Evolutionary conservation across 2,113 vertebrate species (phyloP).

Genomic region (Archocentrus centrarchus): DNA sequence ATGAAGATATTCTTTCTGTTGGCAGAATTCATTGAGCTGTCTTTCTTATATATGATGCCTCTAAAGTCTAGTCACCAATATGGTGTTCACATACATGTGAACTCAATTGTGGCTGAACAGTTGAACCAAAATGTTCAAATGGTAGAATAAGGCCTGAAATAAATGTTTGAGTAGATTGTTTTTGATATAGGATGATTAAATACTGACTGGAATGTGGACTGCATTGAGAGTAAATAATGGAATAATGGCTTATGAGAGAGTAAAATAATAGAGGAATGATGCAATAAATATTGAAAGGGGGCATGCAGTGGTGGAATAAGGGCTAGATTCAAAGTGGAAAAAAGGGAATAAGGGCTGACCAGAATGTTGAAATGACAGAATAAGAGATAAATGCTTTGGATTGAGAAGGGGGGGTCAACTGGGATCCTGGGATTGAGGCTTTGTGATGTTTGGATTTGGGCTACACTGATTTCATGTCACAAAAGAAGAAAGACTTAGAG

Average conservation of each 20-base stretch:
- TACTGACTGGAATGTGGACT: background rate
- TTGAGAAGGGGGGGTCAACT: constrained; percentile 16
- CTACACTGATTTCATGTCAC: constrained; percentile 31
- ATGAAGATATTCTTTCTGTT: background rate
- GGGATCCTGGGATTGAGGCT: constrained; percentile 41
- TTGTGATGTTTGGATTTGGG: constrained; percentile 37
- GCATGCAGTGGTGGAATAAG: background rate
- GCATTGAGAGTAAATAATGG: background rate
- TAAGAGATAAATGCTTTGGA: constrained; percentile 30
- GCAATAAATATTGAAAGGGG: background rate
- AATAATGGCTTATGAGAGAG: constrained; percentile 15
- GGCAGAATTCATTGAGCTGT: background rate
- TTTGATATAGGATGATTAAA: background rate
- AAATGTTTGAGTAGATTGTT: background rate
- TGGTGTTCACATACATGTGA: background rate
- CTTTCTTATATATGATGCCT: background rate
- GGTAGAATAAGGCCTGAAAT: background rate
- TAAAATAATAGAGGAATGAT: background rate
- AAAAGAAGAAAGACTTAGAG: constrained; percentile 51
- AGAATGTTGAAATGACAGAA: constrained; percentile 27
- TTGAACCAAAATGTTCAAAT: background rate
- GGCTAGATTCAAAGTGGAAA: constrained; percentile 7
- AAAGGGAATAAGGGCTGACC: constrained; percentile 19
- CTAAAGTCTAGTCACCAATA: background rate
- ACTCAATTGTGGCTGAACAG: background rate